Percentiles rank a stretch among this genome's conserved stretches.
Conservation (phyloP, 2,113 vertebrate genomes). For the Trematocara marginatum region DNA sequence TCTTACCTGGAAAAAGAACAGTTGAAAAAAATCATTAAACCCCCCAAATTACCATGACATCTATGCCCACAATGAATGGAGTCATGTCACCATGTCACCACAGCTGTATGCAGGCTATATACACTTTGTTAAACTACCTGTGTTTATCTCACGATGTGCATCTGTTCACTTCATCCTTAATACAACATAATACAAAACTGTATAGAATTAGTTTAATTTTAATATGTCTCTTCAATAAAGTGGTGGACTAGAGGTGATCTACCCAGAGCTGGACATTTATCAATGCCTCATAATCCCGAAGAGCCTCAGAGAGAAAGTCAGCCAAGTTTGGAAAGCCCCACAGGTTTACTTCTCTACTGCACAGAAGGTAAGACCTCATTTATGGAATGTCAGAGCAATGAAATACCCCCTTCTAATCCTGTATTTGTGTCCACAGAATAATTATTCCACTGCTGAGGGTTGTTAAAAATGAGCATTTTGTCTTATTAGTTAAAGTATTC, state of each 20-base stretch:
- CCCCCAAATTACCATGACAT: background rate
- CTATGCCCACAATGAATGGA: background rate
- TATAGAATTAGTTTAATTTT: background rate
- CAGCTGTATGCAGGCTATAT: background rate
- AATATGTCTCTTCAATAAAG: constrained; percentile 35
- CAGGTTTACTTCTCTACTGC: constrained; percentile 37
- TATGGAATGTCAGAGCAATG: background rate
- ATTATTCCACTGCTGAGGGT: background rate
- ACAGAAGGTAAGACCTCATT: constrained; percentile 45
- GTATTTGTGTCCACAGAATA: background rate
- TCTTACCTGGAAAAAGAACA: background rate
- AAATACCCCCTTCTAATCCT: background rate
- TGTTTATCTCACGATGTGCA: background rate
- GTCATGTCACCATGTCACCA: background rate
- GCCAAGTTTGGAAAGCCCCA: constrained; percentile 58
- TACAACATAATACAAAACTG: background rate
- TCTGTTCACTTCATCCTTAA: background rate
- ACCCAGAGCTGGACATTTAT: constrained; percentile 56
- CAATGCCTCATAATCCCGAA: constrained; percentile 49
- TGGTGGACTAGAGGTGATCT: constrained; percentile 53
- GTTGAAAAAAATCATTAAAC: background rate
- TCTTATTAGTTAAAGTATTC: background rate
- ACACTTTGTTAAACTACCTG: background rate
- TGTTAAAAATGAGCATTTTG: background rate
- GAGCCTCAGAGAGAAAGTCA: constrained; percentile 58